A percentile compares a stretch with the other conserved stretches of the same genome.
phyloP scores from a whole-genome alignment of 2,888 invertebrate species.

The Scaeva pyrastri region DNA sequence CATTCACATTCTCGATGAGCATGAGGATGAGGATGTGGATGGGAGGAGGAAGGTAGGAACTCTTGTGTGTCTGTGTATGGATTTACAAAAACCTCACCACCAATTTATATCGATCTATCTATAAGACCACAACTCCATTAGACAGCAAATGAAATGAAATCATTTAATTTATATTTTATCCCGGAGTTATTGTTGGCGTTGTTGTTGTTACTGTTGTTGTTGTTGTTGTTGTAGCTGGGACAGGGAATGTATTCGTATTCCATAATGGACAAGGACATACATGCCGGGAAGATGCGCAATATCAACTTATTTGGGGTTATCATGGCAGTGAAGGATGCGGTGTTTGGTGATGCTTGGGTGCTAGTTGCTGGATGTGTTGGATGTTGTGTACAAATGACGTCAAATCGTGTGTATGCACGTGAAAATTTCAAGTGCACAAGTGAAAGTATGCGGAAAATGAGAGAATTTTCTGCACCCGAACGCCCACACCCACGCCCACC shows the following conservation, averaged over 20 bases:
- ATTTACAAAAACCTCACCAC: background rate
- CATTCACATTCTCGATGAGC: background rate
- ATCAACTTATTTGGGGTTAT: slow-evolving; percentile 46
- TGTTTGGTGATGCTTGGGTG: background rate
- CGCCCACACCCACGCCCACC: background rate
- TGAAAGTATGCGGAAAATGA: slow-evolving; percentile 71
- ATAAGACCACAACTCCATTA: slow-evolving; percentile 37
- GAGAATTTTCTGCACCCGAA: slow-evolving; percentile 49
- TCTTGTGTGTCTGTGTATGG: background rate
- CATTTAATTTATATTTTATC: slow-evolving; percentile 55
- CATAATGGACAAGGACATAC: slow-evolving; percentile 31
- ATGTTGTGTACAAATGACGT: slow-evolving; percentile 48
- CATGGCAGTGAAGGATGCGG: background rate
- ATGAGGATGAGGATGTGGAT: too few species aligned
- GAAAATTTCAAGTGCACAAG: slow-evolving; percentile 70
- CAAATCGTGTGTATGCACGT: slow-evolving; percentile 66
- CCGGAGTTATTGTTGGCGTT: slow-evolving; percentile 4
- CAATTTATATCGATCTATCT: slow-evolving; percentile 52
- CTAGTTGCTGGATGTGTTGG: background rate
- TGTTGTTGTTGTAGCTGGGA: background rate
- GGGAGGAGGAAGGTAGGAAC: background rate
- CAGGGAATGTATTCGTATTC: slow-evolving; percentile 44
- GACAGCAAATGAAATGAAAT: slow-evolving; percentile 58
- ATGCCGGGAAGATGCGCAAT: slow-evolving; percentile 55
- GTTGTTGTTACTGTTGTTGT: background rate